phyloP scores from a whole-genome alignment of 2,888 invertebrate genomes.

The Limenitis arthemis region DNA sequence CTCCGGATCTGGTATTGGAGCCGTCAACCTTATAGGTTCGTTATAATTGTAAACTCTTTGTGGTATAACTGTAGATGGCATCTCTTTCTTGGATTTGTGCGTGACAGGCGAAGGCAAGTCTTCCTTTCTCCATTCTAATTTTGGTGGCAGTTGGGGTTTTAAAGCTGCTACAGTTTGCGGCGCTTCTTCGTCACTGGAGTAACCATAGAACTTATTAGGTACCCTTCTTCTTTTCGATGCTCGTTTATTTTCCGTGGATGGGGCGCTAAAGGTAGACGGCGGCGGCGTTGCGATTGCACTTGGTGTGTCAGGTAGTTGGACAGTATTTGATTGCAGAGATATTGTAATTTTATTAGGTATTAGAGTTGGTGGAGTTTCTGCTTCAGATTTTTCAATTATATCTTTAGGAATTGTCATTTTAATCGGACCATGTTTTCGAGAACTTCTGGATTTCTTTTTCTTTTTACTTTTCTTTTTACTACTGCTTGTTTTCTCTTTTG shows the following conservation, averaged over 20 bases:
- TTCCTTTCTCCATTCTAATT: slow-evolving; percentile 81
- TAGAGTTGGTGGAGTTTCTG: slow-evolving; percentile 35
- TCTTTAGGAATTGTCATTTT: slow-evolving; percentile 75
- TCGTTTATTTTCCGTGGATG: slow-evolving; percentile 74
- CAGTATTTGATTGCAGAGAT: slow-evolving; percentile 65
- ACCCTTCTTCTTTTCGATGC: slow-evolving; percentile 86
- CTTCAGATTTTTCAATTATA: slow-evolving; percentile 47
- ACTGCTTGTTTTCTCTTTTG: slow-evolving; percentile 63
- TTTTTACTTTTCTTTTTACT: slow-evolving; percentile 81
- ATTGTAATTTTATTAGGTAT: slow-evolving; percentile 63
- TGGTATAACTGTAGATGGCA: slow-evolving; percentile 54
- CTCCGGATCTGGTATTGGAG: slow-evolving; percentile 62
- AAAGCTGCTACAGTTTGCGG: slow-evolving; percentile 66
- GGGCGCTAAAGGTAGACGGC: slow-evolving; percentile 31
- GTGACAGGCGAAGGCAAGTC: slow-evolving; percentile 75
- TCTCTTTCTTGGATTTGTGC: slow-evolving; percentile 61
- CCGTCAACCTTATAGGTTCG: slow-evolving; percentile 65
- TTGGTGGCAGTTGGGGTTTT: slow-evolving; percentile 74
- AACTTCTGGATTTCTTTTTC: slow-evolving; percentile 68
- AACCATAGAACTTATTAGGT: slow-evolving; percentile 90
- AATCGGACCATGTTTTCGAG: slow-evolving; percentile 64
- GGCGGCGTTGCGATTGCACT: slow-evolving; percentile 22
- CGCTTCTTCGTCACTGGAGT: slow-evolving; percentile 87
- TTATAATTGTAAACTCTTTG: slow-evolving; percentile 54
- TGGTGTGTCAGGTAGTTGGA: slow-evolving; percentile 58